A percentile compares a stretch with the other conserved stretches of the same genome.
phyloP scores from a whole-genome alignment of 2,888 invertebrate species.

The Toxonevra muliebris region DNA sequence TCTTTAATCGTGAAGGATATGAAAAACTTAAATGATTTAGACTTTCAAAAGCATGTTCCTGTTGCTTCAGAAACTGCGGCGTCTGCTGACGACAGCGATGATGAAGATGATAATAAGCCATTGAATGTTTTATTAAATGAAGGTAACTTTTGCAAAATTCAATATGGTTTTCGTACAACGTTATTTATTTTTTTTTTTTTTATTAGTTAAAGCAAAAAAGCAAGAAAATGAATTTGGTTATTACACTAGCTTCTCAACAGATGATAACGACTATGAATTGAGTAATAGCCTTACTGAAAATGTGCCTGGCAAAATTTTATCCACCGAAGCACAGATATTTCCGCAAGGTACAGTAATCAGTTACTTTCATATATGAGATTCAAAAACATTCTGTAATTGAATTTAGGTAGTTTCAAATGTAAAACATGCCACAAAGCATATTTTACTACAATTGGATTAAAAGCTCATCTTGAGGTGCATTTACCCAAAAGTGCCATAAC shows the following conservation, averaged over 20 bases:
- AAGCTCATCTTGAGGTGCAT: conserved; percentile 47
- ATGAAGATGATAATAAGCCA: conserved; percentile 39
- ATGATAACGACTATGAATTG: conserved; percentile 31
- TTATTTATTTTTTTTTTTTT: too few relatives aligned
- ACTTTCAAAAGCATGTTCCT: background rate
- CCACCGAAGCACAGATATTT: conserved; percentile 47
- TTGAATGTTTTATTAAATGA: conserved; percentile 39
- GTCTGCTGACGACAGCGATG: conserved; percentile 25
- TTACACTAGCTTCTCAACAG: background rate
- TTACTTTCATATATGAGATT: conserved; percentile 3
- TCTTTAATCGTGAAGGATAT: conserved; percentile 30
- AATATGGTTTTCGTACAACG: background rate
- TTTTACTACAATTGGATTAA: conserved; percentile 48
- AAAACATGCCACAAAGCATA: conserved; percentile 49
- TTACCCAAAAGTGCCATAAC: conserved; percentile 38
- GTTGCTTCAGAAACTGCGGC: conserved; percentile 10
- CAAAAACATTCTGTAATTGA: background rate
- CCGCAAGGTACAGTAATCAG: conserved; percentile 48
- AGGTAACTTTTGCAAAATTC: conserved; percentile 19
- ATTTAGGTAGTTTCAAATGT: conserved; percentile 48
- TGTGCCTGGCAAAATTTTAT: conserved; percentile 34
- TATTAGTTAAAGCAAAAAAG: background rate
- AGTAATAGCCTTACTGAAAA: conserved; percentile 31
- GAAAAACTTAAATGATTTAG: conserved; percentile 13
- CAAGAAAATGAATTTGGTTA: background rate